Conservation (phyloP, 2,888 invertebrate species). For the Drosophila multiciliata region DNA sequence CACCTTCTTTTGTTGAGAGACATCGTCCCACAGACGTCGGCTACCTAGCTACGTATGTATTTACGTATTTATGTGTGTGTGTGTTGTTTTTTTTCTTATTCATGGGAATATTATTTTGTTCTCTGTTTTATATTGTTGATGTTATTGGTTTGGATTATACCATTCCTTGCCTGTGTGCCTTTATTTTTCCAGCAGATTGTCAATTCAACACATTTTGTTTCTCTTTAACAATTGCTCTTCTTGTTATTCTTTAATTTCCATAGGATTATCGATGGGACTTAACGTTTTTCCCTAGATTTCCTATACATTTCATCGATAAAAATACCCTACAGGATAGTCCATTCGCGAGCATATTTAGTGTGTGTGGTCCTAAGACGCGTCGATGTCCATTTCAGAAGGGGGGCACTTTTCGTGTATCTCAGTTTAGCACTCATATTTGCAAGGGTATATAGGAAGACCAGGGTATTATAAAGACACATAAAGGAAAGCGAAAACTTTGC, state of each 20-base stretch:
- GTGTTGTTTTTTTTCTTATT: constrained; percentile 30
- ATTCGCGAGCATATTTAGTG: not conserved
- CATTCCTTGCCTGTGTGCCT: constrained; percentile 8
- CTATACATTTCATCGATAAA: constrained; percentile 3
- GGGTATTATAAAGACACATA: constrained; percentile 27
- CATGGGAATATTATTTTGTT: constrained; percentile 59
- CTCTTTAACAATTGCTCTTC: constrained; percentile 36
- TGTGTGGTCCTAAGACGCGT: not conserved
- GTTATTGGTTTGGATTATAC: constrained; percentile 65
- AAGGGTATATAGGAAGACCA: constrained; percentile 14
- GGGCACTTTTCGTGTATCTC: constrained; percentile 18
- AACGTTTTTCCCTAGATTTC: constrained; percentile 53
- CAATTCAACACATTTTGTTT: constrained; percentile 45
- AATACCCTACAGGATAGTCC: constrained; percentile 14
- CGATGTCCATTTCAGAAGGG: not conserved
- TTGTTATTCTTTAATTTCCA: constrained; percentile 68
- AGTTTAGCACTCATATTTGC: constrained; percentile 35
- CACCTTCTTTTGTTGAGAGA: constrained; percentile 61
- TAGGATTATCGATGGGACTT: constrained; percentile 72
- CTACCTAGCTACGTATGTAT: constrained; percentile 20
- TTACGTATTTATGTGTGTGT: not conserved
- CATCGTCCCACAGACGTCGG: constrained; percentile 5
- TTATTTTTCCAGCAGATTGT: constrained; percentile 33
- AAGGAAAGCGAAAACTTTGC: constrained; percentile 38
- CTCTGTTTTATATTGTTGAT: constrained; percentile 34